These are phyloP conservation scores for Orius insidiosus DNA, from an alignment of 1,140 invertebrate genomes.

Conservation along the genomic window DNA sequence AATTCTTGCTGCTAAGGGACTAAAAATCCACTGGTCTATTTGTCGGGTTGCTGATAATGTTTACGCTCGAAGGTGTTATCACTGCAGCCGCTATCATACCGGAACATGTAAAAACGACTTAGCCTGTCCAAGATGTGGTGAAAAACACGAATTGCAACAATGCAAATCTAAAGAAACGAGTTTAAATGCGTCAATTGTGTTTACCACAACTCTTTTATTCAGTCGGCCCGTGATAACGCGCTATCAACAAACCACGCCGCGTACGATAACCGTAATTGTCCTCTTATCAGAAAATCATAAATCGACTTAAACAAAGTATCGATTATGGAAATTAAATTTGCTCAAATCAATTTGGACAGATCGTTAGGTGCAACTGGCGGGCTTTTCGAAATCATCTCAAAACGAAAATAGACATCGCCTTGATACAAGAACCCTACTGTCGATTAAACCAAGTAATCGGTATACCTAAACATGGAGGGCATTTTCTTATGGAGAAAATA, in stretches of 20 bases:
- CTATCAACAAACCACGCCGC: background rate
- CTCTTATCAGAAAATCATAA: background rate
- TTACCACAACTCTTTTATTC: background rate
- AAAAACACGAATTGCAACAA: background rate
- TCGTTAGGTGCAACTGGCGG: background rate
- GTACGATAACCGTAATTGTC: background rate
- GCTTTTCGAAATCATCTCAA: no score
- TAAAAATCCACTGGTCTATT: no score
- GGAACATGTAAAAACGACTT: background rate
- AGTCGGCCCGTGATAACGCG: background rate
- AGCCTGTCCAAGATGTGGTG: background rate
- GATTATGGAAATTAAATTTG: no score
- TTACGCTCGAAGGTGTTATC: no score
- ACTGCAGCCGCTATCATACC: background rate
- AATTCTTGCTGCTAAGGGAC: no score
- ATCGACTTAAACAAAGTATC: no score
- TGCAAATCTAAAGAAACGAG: background rate
- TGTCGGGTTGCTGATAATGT: no score
- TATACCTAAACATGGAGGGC: background rate
- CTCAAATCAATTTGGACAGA: background rate
- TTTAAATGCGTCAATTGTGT: slow-evolving; percentile 2
- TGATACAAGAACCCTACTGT: background rate
- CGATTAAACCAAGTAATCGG: no score
- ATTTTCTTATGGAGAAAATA: no score
- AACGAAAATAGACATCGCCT: background rate